Conservation (phyloP, 2,888 invertebrate genomes). For the Acronicta alni region DNA sequence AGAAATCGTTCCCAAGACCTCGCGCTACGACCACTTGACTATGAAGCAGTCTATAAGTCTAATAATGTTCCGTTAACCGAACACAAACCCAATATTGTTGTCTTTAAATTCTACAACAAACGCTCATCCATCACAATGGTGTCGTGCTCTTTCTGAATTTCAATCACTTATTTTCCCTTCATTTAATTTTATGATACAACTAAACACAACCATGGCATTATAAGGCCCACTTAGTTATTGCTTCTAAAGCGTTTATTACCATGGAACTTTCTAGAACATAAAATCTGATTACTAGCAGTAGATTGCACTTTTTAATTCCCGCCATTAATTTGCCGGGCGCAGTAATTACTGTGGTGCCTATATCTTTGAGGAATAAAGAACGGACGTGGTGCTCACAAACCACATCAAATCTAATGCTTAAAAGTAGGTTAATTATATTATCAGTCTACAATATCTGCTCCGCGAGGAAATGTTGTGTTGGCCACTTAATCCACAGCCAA, state of each 20-base stretch:
- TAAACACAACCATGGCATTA: not conserved
- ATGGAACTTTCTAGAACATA: slow-evolving; percentile 32
- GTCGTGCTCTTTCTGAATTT: too few species aligned
- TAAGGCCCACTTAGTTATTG: not conserved
- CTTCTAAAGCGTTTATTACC: slow-evolving; percentile 7
- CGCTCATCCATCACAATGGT: too few species aligned
- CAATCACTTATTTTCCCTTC: not conserved
- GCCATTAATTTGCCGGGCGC: slow-evolving; percentile 32
- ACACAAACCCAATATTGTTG: too few species aligned
- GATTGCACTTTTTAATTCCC: slow-evolving; percentile 29
- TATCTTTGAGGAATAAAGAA: slow-evolving; percentile 5
- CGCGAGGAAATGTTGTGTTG: too few species aligned
- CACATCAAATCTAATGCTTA: not conserved
- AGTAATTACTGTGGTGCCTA: slow-evolving; percentile 28
- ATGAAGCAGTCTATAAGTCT: too few species aligned
- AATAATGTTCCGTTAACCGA: too few species aligned
- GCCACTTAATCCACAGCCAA: too few species aligned
- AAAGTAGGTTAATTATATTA: not conserved
- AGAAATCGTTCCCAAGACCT: too few species aligned
- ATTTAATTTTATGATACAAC: not conserved
- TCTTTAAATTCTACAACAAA: too few species aligned
- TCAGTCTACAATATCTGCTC: not conserved
- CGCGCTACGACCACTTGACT: too few species aligned
- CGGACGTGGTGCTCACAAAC: not conserved
- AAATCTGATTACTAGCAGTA: slow-evolving; percentile 15